phyloP scores from a whole-genome alignment of 2,888 invertebrate genomes.

The Macrosiphum euphorbiae region DNA sequence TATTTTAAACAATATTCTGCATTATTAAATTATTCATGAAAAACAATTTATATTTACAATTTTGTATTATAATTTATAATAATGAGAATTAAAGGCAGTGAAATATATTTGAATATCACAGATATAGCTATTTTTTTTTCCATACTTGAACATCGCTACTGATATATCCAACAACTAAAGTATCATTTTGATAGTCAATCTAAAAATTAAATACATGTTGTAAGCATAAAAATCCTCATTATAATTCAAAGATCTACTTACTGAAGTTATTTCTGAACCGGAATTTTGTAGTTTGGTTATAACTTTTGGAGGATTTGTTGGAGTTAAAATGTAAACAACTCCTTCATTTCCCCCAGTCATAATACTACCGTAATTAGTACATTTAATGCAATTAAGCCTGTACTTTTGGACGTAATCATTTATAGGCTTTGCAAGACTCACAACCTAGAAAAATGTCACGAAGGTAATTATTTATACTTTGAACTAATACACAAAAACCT shows the following conservation, averaged over 20 bases:
- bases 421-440: neutral
- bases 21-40: neutral
- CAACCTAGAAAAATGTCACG: neutral
- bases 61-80: neutral
- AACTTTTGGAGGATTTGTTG: slow-evolving; percentile 46
- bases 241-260: neutral
- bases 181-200: slow-evolving; percentile 60
- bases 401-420: neutral
- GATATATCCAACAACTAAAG: slow-evolving; percentile 53
- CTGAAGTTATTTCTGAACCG: slow-evolving; percentile 56
- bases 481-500: neutral
- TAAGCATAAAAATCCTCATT: neutral
- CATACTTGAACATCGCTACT: slow-evolving; percentile 50
- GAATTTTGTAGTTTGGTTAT: slow-evolving; percentile 34
- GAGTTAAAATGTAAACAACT: slow-evolving; percentile 44
- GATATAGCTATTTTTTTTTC: slow-evolving; percentile 38
- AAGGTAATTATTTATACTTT: neutral
- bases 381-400: slow-evolving; percentile 52
- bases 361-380: slow-evolving; percentile 57
- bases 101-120: slow-evolving; percentile 5
- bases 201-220: slow-evolving; percentile 13
- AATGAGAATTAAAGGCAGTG: neutral
- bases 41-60: neutral
- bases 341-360: slow-evolving; percentile 58
- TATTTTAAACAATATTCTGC: neutral